Percentiles rank a stretch among this genome's conserved stretches.
Conservation (phyloP, 2,797 vertebrate genomes). For the Semaprochilodus insignis region DNA sequence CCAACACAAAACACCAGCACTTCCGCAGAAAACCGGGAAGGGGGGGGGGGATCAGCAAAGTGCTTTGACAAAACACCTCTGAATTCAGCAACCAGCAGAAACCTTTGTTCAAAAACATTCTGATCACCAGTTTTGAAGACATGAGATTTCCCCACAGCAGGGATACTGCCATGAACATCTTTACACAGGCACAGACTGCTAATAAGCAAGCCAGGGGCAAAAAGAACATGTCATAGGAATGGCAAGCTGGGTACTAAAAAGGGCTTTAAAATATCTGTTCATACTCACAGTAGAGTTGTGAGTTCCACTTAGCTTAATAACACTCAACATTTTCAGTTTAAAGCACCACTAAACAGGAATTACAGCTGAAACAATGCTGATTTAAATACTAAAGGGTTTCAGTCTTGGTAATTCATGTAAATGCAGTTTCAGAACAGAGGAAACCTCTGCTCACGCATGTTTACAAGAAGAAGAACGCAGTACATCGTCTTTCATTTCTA, state of each 20-base stretch:
- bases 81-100: background rate
- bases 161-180: background rate
- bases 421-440: background rate
- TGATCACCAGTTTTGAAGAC: background rate
- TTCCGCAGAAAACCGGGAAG: background rate
- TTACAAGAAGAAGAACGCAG: background rate
- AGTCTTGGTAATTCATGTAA: background rate
- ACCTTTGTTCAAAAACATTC: background rate
- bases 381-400: background rate
- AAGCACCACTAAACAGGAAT: background rate
- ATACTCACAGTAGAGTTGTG: background rate
- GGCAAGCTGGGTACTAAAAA: background rate
- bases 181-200: background rate
- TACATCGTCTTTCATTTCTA: background rate
- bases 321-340: too few relatives aligned
- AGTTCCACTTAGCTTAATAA: background rate
- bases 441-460: background rate
- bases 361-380: background rate
- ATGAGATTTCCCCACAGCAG: constrained; percentile 3
- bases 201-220: background rate
- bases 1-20: background rate
- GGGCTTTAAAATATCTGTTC: background rate
- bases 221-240: background rate
- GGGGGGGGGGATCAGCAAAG: background rate
- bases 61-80: background rate